Evolutionary conservation across 2,888 invertebrate species (phyloP), one percentile per base, ranked within the genome.

Genomic region (Cheilosia variabilis): DNA sequence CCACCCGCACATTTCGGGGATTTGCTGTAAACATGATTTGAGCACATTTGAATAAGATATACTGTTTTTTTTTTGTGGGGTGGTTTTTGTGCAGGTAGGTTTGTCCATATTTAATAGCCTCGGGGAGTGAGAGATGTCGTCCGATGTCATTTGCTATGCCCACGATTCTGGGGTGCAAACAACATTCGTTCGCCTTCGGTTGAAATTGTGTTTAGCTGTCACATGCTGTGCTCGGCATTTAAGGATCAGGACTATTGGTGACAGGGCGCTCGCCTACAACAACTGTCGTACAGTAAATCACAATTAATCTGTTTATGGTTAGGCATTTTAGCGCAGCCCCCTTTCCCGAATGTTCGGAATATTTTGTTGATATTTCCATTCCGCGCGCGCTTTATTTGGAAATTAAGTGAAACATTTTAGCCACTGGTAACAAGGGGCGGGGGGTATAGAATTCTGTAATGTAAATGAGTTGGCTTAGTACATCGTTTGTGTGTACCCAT

Each of bases 261-360:
- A 66, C 78, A 58, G 65, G 47, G 50, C 31, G 62, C 34, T 55
- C 43, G 22, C 43, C 55, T 9, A 53, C 37, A 53, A 19, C 31
- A 52, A 27, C 24, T 15, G 17, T 31, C 47, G 55, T 65, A 17
- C 47, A 69, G 57, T 76, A 77, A 82, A 66, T 82, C 66, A 72
- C 60, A 66, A 77, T 82, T 77, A 77, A 77, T 77, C 66, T 72
- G 57, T 43, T 63, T 60, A 41, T 45, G 47, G 57, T 72, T 63
- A 41, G 31, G 22, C 55, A 34, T 53, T 27, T 69, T 15, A 53
- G 10, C 58, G 43, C 58, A 41, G 19, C 66, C 52, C 10, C 4
- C 13, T 2, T 1, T 7, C 13, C 41, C 24, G 15, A 27, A 47
- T 68, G 50, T 34, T 27, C 19, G 31, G 34, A 34, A 52, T 66